These are phyloP conservation scores for Rhizomys pruinosus DNA, from an alignment of 2,113 vertebrate species.

Conservation along the genomic window DNA sequence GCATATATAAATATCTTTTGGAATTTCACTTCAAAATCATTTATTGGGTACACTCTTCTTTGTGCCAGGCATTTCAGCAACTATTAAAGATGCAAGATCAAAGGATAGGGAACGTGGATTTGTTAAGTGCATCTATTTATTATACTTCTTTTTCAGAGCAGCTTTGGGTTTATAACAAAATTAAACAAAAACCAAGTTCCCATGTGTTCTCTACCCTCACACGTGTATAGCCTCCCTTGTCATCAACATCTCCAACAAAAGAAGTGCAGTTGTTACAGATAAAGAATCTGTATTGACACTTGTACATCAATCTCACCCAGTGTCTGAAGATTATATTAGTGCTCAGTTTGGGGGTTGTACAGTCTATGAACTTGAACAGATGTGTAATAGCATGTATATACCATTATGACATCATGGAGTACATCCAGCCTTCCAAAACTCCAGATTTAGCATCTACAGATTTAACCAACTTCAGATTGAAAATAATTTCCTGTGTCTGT, in stretches of 20 bases:
- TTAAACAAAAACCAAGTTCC: background rate
- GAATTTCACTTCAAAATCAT: background rate
- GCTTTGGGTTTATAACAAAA: background rate
- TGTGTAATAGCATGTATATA: no score
- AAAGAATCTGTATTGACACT: no score
- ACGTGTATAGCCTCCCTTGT: background rate
- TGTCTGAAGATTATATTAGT: background rate
- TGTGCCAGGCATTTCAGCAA: background rate
- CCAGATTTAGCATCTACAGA: no score
- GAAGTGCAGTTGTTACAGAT: background rate
- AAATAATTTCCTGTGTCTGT: no score
- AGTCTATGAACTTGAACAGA: background rate
- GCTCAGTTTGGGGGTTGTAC: background rate
- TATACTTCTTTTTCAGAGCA: background rate
- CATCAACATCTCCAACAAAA: background rate
- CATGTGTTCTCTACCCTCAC: no score
- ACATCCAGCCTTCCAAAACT: background rate
- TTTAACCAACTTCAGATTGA: background rate
- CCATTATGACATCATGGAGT: background rate
- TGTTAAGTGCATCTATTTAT: background rate
- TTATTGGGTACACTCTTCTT: background rate
- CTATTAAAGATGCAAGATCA: background rate
- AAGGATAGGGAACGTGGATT: background rate
- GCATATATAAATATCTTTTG: background rate
- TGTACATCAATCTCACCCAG: background rate